A percentile compares a stretch with the other conserved stretches of the same genome.
These are phyloP conservation scores for Meleagris gallopavo DNA, from an alignment of 2,113 vertebrate species.

Conservation along the genomic window DNA sequence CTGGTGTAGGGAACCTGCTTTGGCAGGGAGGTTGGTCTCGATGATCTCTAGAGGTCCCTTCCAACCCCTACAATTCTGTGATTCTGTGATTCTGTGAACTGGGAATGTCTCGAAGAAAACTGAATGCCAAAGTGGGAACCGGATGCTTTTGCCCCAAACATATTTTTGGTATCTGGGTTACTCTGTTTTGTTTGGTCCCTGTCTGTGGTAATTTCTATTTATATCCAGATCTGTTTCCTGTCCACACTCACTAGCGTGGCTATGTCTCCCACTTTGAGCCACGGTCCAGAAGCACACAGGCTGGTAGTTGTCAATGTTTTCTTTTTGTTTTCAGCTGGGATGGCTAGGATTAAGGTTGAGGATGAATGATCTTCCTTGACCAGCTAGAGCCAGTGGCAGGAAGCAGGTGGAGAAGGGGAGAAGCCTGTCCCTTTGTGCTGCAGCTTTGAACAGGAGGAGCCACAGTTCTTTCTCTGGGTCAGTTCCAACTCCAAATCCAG, in stretches of 20 bases:
- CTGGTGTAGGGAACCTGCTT: no score
- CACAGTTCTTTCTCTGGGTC: not conserved
- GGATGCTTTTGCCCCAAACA: not conserved
- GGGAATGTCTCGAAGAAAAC: not conserved
- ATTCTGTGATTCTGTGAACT: no score
- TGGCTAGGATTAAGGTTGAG: not conserved
- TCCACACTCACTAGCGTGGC: not conserved
- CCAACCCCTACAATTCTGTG: no score
- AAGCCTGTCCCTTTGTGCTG: accelerated
- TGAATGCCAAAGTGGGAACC: not conserved
- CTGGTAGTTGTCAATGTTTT: not conserved
- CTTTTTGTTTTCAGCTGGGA: not conserved
- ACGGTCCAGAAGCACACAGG: not conserved
- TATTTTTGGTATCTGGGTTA: not conserved
- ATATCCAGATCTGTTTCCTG: slow-evolving; percentile 5
- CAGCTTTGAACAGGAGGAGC: not conserved
- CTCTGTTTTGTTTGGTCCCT: not conserved
- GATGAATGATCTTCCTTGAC: not conserved
- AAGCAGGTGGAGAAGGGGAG: not conserved
- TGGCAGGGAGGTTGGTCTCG: no score
- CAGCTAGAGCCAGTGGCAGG: accelerated
- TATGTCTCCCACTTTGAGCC: not conserved
- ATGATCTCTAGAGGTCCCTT: no score
- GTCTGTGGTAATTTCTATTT: slow-evolving; percentile 3
- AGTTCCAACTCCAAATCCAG: not conserved